Conservation (phyloP, 2,888 invertebrate genomes). For the Bembecia ichneumoniformis region DNA sequence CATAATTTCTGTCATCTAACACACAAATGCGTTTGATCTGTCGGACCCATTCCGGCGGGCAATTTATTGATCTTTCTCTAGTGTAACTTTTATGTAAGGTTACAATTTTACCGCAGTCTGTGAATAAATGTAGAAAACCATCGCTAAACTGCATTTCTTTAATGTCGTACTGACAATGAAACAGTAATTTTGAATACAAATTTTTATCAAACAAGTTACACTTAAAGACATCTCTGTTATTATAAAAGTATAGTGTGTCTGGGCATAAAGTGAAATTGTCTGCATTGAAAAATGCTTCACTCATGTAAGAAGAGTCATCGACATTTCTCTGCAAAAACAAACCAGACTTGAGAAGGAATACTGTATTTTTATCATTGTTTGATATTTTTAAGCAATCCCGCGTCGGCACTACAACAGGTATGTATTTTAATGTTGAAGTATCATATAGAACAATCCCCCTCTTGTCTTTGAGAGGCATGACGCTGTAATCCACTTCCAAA, state of each 20-base stretch:
- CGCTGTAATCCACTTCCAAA: constrained; percentile 36
- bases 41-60: constrained; percentile 45
- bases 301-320: constrained; percentile 19
- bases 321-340: constrained; percentile 39
- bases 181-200: constrained; percentile 30
- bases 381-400: constrained; percentile 38
- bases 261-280: constrained; percentile 39
- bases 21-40: constrained; percentile 42
- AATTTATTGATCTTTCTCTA: constrained; percentile 24
- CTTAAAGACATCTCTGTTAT: constrained; percentile 37
- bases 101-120: constrained; percentile 45
- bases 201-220: constrained; percentile 30
- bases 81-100: constrained; percentile 22
- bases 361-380: constrained; percentile 37
- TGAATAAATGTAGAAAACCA: constrained; percentile 33
- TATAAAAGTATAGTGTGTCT: constrained; percentile 34
- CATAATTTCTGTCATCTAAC: constrained; percentile 43
- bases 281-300: constrained; percentile 42
- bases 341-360: constrained; percentile 35
- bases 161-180: constrained; percentile 40
- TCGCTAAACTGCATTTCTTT: constrained; percentile 39
- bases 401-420: constrained; percentile 43
- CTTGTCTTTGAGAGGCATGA: constrained; percentile 41
- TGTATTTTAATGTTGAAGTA: constrained; percentile 34
- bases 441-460: constrained; percentile 45